Percentiles rank a stretch among this genome's conserved stretches.
Conservation (phyloP, 2,113 vertebrate genomes). For the Pogonocichla stellata region DNA sequence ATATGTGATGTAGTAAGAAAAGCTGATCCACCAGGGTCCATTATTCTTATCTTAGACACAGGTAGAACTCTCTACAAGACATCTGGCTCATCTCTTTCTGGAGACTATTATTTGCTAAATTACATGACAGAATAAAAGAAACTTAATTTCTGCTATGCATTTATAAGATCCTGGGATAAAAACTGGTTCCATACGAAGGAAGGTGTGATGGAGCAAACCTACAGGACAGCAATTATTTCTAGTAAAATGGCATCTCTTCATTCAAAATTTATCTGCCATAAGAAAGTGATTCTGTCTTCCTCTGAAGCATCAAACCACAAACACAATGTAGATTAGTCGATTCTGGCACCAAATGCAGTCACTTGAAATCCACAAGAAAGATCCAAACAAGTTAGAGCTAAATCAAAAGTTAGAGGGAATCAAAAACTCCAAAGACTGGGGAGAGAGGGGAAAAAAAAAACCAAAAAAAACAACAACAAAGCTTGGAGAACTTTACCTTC, state of each 20-base stretch:
- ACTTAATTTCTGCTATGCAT: neutral
- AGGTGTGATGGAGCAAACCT: neutral
- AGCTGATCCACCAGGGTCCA: constrained; percentile 6
- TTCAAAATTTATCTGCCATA: neutral
- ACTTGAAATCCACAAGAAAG: neutral
- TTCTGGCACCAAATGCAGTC: neutral
- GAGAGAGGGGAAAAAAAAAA: neutral
- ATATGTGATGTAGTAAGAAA: neutral
- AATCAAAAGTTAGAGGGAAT: neutral
- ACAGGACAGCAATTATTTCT: constrained; percentile 11
- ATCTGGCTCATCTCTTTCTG: constrained; percentile 4
- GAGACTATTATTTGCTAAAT: constrained; percentile 42
- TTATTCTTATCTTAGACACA: constrained; percentile 38
- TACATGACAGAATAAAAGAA: constrained; percentile 23
- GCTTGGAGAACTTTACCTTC: neutral
- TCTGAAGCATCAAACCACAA: neutral
- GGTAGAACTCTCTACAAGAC: constrained; percentile 22
- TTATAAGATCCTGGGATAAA: constrained; percentile 12
- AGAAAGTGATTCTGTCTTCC: neutral
- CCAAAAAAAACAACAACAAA: neutral
- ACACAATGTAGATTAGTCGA: neutral
- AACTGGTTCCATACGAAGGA: neutral
- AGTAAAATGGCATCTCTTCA: neutral
- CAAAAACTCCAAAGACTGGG: neutral
- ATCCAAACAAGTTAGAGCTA: neutral